Evolutionary conservation across 2,113 vertebrate species (phyloP).

Genomic region (Butorides virescens): DNA sequence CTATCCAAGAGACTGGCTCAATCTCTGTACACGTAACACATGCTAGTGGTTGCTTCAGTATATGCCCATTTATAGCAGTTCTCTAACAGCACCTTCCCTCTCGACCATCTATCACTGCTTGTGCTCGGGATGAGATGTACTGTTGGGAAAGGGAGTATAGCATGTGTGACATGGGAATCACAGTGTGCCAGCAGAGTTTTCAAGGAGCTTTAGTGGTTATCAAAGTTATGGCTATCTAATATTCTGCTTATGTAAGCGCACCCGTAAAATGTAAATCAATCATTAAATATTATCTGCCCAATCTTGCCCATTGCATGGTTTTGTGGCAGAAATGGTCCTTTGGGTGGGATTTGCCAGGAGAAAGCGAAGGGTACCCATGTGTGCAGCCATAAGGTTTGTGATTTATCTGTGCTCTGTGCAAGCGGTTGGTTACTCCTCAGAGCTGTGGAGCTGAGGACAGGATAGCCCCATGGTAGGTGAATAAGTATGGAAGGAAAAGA

Average conservation of each 20-base stretch:
- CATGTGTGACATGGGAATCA: background rate
- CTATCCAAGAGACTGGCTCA: background rate
- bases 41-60: background rate
- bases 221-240: background rate
- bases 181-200: background rate
- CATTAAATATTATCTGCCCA: background rate
- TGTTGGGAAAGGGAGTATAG: background rate
- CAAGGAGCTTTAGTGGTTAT: background rate
- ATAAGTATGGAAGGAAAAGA: background rate
- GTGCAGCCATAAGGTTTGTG: background rate
- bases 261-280: background rate
- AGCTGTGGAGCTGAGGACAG: background rate
- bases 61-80: slow-evolving; percentile 18
- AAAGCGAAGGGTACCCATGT: background rate
- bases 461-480: background rate
- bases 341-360: background rate
- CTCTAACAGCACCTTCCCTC: background rate
- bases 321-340: background rate
- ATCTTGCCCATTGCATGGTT: background rate
- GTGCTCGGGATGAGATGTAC: background rate
- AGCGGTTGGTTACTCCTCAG: background rate
- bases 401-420: background rate
- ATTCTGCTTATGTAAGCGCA: background rate
- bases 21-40: background rate
- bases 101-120: background rate